Conservation (phyloP, 2,113 vertebrate genomes). For the Uropsilus gracilis region DNA sequence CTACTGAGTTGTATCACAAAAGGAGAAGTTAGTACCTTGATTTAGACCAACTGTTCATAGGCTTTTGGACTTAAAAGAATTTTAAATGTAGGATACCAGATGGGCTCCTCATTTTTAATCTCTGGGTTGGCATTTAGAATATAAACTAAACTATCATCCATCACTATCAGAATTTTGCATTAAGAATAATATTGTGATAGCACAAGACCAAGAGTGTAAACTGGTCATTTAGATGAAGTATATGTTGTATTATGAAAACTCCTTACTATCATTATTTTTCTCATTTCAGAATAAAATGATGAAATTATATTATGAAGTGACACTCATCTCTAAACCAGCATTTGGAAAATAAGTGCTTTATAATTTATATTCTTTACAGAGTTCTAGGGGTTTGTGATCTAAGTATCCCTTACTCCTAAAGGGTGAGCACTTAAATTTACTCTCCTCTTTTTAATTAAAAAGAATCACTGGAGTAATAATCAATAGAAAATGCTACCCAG, state of each 20-base stretch:
- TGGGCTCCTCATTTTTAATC: not conserved
- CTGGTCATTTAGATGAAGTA: not conserved
- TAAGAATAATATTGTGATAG: slow-evolving; percentile 5
- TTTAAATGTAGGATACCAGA: not conserved
- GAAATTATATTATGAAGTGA: not conserved
- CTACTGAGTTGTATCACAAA: not conserved
- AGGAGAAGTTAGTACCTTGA: not conserved
- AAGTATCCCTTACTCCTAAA: not conserved
- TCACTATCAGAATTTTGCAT: slow-evolving; percentile 10
- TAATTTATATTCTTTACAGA: not conserved
- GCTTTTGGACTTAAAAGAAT: slow-evolving; percentile 7
- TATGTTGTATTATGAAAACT: not conserved
- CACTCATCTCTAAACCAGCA: not conserved
- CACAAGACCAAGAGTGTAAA: slow-evolving; percentile 1
- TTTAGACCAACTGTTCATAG: not conserved
- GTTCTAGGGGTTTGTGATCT: not conserved
- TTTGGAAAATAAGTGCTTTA: not conserved
- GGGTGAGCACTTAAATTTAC: not conserved
- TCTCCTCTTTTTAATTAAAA: not conserved
- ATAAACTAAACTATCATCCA: not conserved
- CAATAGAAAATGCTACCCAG: not conserved
- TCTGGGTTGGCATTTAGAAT: slow-evolving; percentile 12
- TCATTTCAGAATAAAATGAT: not conserved
- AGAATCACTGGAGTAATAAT: not conserved
- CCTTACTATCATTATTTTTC: not conserved